phyloP scores from a whole-genome alignment of 2,888 invertebrate species.

The Boloria selene region DNA sequence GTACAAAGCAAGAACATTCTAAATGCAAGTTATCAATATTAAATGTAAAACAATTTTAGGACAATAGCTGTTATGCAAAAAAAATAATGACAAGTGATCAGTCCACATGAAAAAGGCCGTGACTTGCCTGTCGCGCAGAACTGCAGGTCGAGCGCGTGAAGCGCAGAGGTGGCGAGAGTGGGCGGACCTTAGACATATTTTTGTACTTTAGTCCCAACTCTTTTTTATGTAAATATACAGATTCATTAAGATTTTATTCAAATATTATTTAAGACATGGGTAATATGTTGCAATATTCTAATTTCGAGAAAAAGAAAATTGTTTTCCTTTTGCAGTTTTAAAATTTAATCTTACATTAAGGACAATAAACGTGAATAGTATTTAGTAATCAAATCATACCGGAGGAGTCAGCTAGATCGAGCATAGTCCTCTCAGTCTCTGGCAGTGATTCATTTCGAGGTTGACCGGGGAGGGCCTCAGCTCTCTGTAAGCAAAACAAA shows the following conservation, averaged over 20 bases:
- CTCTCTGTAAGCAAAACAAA: constrained; percentile 53
- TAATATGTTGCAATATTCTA: too few relatives aligned
- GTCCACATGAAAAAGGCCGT: constrained; percentile 14
- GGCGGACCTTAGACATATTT: constrained; percentile 63
- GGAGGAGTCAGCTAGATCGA: constrained; percentile 67
- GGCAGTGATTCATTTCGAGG: constrained; percentile 66
- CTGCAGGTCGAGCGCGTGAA: constrained; percentile 76
- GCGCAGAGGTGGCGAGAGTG: constrained; percentile 77
- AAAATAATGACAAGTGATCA: constrained; percentile 15
- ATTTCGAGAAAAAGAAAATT: too few relatives aligned
- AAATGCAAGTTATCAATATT: too few relatives aligned
- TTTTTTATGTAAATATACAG: neutral
- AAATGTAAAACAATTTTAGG: too few relatives aligned
- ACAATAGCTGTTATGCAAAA: neutral
- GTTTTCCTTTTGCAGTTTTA: neutral
- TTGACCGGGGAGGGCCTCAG: constrained; percentile 56
- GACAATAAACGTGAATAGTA: neutral
- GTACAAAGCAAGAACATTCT: too few relatives aligned
- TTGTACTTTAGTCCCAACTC: constrained; percentile 11
- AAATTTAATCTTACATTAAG: neutral
- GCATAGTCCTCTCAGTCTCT: constrained; percentile 67
- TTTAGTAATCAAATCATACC: constrained; percentile 50
- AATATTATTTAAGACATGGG: neutral
- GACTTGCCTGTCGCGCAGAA: constrained; percentile 79
- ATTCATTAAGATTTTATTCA: neutral